These are phyloP conservation scores for Syngnathus rostellatus DNA, from an alignment of 2,797 vertebrate species.

Conservation along the genomic window DNA sequence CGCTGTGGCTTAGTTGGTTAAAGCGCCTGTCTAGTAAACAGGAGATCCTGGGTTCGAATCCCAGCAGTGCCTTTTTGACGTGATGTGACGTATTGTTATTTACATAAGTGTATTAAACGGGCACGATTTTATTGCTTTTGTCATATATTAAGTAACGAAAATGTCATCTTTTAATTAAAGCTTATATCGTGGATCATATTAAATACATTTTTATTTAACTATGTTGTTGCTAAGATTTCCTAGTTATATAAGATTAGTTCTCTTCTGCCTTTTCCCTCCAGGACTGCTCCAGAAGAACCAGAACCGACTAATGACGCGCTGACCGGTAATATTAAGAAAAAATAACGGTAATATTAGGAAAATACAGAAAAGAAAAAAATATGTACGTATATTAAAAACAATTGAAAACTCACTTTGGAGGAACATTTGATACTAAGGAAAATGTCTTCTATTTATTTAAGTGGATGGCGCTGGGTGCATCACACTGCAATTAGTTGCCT, in stretches of 20 bases:
- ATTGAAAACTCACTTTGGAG: background rate
- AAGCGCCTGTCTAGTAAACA: conserved; percentile 67
- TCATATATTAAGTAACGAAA: background rate
- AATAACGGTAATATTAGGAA: conserved; percentile 35
- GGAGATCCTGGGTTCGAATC: conserved; percentile 67
- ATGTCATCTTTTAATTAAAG: background rate
- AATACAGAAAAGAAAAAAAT: background rate
- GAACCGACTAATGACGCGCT: conserved; percentile 18
- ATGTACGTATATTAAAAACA: too few species aligned
- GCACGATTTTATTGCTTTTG: background rate
- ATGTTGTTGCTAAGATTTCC: background rate
- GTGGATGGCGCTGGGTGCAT: too few species aligned
- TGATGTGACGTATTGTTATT: background rate
- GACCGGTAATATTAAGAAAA: conserved; percentile 37
- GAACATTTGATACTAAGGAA: background rate
- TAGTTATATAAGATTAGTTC: background rate
- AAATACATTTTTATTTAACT: background rate
- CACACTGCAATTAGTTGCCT: background rate
- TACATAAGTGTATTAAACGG: background rate
- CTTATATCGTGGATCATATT: too few species aligned
- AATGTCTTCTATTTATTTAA: background rate
- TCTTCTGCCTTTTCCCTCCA: conserved; percentile 15
- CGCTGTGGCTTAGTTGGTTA: conserved; percentile 64
- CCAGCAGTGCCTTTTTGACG: conserved; percentile 59
- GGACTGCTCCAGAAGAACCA: conserved; percentile 15